A percentile compares a stretch with the other conserved stretches of the same genome.
These are phyloP conservation scores for Sycophaga agraensis DNA, from an alignment of 1,140 invertebrate species.

Conservation along the genomic window DNA sequence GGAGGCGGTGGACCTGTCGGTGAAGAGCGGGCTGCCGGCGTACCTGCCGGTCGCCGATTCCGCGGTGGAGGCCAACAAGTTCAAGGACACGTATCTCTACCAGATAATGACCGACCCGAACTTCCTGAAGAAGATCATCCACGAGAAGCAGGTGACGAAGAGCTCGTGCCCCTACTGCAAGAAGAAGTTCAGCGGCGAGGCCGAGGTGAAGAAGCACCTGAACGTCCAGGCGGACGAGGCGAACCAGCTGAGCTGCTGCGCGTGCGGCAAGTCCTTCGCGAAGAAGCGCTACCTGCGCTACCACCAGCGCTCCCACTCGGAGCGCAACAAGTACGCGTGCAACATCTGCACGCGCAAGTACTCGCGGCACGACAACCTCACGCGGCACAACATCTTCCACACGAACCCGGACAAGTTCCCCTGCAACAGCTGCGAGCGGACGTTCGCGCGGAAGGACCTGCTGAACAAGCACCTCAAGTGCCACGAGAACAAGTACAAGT, in stretches of 20 bases:
- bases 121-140: constrained; percentile 37
- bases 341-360: constrained; percentile 48
- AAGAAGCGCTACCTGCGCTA: constrained; percentile 48
- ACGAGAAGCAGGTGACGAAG: constrained; percentile 16
- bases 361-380: constrained; percentile 49
- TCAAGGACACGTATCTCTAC: constrained; percentile 47
- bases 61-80: constrained; percentile 14
- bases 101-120: constrained; percentile 49
- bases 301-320: constrained; percentile 45
- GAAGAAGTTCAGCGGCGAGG: constrained; percentile 36
- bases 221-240: constrained; percentile 37
- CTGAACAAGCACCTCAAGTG: constrained; percentile 49
- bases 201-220: constrained; percentile 39
- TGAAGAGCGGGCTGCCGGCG: neutral
- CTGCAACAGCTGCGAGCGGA: constrained; percentile 45
- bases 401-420: constrained; percentile 51
- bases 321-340: constrained; percentile 47
- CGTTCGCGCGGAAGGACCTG: constrained; percentile 48
- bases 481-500: constrained; percentile 45
- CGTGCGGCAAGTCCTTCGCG: constrained; percentile 45
- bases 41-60: neutral
- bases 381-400: constrained; percentile 49
- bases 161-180: constrained; percentile 45
- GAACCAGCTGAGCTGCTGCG: constrained; percentile 43
- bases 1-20: constrained; percentile 31